Base-by-base conservation (phyloP, 2,888 invertebrate species). In the Nudaria mundana region DNA sequence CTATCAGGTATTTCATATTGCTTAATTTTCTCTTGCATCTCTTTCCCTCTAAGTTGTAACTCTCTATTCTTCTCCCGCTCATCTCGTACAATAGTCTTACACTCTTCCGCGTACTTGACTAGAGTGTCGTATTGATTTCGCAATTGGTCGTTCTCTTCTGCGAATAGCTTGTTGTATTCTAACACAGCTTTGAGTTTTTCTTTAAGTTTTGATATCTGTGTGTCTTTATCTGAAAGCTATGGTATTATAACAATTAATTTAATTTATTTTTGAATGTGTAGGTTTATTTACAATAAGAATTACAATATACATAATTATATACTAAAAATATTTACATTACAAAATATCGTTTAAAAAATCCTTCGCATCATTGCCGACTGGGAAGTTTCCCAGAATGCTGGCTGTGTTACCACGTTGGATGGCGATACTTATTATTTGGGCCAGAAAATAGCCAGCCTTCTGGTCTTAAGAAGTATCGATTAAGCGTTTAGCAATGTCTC, bases 81-180 rank as follows among this genome's bases (percentile, higher is more conserved):
- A n/a, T 83, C 76, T 58, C 80, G 83, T 10, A 91, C 67, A 13
- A 90, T 84, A 11, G 67, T 63, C 44, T 89, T 89, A 22, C 91
- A 83, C 25, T 90, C 90, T 30, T 91, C 90, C 14, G 90, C 86
- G 30, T 90, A 87, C 30, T 75, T 73, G 0, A 84, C 69, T 14
- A 91, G 62, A 20, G 90, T 90, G 2, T 76, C 72, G 30, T 91
- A 86, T 45, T 91, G 88, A 0, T 54, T 66, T 53, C 88, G 87
- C 5, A 93, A 67, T 25, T 84, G 80, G 42, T 90, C 90, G 50
- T 93, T 93, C 62, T 93, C 93, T 44, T 90, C 87, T 0, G 91
- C 88, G 47, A 93, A 90, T 24, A 92, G 82, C 39, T 90, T 90
- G 64, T 93, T 93, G 51, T 90, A 90, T 30, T 90, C 89, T 35